These are phyloP conservation scores for Globodera ellingtonae DNA, from an alignment of 1,140 invertebrate genomes.

Conservation along the genomic window DNA sequence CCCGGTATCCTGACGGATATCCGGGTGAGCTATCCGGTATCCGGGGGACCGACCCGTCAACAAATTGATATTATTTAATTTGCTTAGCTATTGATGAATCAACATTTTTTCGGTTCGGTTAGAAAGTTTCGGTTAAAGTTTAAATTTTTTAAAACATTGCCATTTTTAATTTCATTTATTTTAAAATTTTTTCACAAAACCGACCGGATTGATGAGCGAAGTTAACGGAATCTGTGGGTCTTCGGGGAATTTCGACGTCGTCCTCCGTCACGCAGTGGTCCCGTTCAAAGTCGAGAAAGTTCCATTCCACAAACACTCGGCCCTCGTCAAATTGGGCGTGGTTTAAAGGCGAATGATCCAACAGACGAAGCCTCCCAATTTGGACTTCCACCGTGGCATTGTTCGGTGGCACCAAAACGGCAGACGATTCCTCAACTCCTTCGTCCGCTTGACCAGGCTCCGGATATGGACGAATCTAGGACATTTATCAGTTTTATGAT, in stretches of 20 bases:
- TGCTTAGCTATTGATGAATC: too few species aligned
- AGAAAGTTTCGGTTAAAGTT: too few species aligned
- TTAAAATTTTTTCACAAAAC: slow-evolving; percentile 6
- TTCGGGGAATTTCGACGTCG: slow-evolving; percentile 38
- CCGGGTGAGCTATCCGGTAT: too few species aligned
- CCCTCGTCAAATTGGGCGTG: slow-evolving; percentile 34
- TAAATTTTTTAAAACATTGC: too few species aligned
- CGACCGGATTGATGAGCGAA: slow-evolving; percentile 49
- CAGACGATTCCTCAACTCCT: slow-evolving; percentile 5
- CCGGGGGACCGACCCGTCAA: too few species aligned
- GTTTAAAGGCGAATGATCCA: slow-evolving; percentile 47
- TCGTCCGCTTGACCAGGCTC: not conserved
- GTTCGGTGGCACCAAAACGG: slow-evolving; percentile 15
- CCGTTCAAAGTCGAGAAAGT: slow-evolving; percentile 49
- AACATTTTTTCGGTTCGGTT: too few species aligned
- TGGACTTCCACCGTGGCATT: slow-evolving; percentile 34
- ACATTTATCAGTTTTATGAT: too few species aligned
- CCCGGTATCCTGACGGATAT: too few species aligned
- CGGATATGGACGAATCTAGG: not conserved
- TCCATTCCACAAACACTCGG: slow-evolving; percentile 56
- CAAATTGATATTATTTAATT: too few species aligned
- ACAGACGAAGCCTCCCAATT: slow-evolving; percentile 32
- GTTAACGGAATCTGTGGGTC: slow-evolving; percentile 28
- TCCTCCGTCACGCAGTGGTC: slow-evolving; percentile 50
- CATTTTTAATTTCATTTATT: too few species aligned